Evolutionary conservation across 1,140 invertebrate genomes (phyloP).

Genomic region (Notospermus geniculatus): DNA sequence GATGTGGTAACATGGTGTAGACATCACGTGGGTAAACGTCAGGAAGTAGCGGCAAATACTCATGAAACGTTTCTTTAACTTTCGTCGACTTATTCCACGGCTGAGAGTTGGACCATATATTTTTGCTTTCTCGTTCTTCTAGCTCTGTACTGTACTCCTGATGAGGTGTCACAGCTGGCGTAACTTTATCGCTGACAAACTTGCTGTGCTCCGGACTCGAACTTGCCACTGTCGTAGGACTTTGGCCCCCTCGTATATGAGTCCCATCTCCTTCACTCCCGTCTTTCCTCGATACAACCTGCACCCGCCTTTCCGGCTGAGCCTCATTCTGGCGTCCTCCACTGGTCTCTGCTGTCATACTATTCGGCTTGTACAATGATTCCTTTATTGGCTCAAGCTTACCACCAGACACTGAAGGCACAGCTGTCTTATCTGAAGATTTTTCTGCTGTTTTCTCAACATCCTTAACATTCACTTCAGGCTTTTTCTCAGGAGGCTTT

Average conservation of each 20-base stretch:
- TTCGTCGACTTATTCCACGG: slow-evolving; percentile 48
- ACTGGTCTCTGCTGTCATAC: background rate
- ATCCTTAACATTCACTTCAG: background rate
- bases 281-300: background rate
- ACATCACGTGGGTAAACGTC: slow-evolving; percentile 51
- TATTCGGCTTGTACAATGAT: slow-evolving; percentile 11
- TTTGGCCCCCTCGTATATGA: background rate
- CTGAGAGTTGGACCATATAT: slow-evolving; percentile 24
- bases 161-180: slow-evolving; percentile 13
- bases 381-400: slow-evolving; percentile 9
- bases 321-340: background rate
- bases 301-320: background rate
- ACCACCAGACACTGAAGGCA: background rate
- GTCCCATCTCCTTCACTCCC: background rate
- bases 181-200: slow-evolving; percentile 14
- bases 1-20: slow-evolving; percentile 45
- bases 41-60: slow-evolving; percentile 40
- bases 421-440: slow-evolving; percentile 3
- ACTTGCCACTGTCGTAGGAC: background rate
- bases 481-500: slow-evolving; percentile 11
- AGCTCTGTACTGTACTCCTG: slow-evolving; percentile 19
- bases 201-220: slow-evolving; percentile 14
- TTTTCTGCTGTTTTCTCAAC: slow-evolving; percentile 10
- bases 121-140: slow-evolving; percentile 19
- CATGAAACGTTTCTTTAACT: slow-evolving; percentile 18